phyloP scores from a whole-genome alignment of 2,888 invertebrate genomes.

The Latheticus oryzae region DNA sequence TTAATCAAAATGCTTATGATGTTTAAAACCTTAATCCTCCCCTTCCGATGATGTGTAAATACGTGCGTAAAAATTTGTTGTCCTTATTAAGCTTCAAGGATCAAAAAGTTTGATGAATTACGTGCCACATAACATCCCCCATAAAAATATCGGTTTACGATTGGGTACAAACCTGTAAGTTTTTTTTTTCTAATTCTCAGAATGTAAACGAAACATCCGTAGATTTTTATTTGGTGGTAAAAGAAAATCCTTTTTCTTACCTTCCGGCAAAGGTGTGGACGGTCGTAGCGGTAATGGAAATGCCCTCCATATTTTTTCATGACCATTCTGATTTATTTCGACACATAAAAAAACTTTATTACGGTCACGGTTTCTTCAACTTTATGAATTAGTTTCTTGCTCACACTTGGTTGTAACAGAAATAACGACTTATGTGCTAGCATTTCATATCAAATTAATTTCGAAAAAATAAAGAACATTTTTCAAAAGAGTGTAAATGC shows the following conservation, averaged over 20 bases:
- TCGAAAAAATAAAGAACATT: too few relatives aligned
- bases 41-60: slow-evolving; percentile 1
- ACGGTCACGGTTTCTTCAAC: slow-evolving; percentile 53
- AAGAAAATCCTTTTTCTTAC: slow-evolving; percentile 36
- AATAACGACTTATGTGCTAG: slow-evolving; percentile 38
- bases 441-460: too few relatives aligned
- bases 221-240: slow-evolving; percentile 41
- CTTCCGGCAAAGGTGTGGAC: slow-evolving; percentile 42
- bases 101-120: slow-evolving; percentile 34
- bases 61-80: slow-evolving; percentile 17
- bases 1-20: too few relatives aligned
- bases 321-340: slow-evolving; percentile 54
- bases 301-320: slow-evolving; percentile 50
- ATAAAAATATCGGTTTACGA: slow-evolving; percentile 35
- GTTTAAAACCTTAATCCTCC: too few relatives aligned
- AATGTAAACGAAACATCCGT: slow-evolving; percentile 38
- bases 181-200: slow-evolving; percentile 35
- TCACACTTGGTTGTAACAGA: slow-evolving; percentile 48
- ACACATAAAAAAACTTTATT: slow-evolving; percentile 56
- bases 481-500: too few relatives aligned
- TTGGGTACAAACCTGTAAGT: slow-evolving; percentile 29
- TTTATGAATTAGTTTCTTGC: slow-evolving; percentile 55
- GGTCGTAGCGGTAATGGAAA: slow-evolving; percentile 45
- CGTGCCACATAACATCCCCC: slow-evolving; percentile 19
- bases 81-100: slow-evolving; percentile 11